A percentile compares a stretch with the other conserved stretches of the same genome.
These are phyloP conservation scores for Zaprionus africanus DNA, from an alignment of 1,140 invertebrate species.

Conservation along the genomic window DNA sequence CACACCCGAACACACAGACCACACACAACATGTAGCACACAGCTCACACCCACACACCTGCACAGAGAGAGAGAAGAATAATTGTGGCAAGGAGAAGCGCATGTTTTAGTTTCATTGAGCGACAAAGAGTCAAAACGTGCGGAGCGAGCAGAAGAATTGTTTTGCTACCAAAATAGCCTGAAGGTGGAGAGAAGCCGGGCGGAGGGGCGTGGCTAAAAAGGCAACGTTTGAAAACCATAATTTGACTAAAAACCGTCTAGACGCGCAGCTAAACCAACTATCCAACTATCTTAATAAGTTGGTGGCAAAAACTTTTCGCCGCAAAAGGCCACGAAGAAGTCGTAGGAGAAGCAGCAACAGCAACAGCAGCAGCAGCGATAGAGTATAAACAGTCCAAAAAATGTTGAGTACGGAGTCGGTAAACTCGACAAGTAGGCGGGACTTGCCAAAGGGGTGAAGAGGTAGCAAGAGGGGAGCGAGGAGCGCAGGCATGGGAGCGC, in stretches of 20 bases:
- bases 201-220: conserved; percentile 17
- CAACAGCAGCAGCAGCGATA: background rate
- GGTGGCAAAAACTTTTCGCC: conserved; percentile 72
- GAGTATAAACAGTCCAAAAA: background rate
- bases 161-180: background rate
- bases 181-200: background rate
- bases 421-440: conserved; percentile 2
- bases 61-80: conserved; percentile 23
- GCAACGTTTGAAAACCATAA: conserved; percentile 76
- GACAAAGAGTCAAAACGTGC: conserved; percentile 12
- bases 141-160: background rate
- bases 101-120: conserved; percentile 42
- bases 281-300: conserved; percentile 80
- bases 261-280: conserved; percentile 61
- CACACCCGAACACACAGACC: conserved; percentile 7
- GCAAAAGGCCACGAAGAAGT: conserved; percentile 16
- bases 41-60: conserved; percentile 12
- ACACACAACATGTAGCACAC: conserved; percentile 14
- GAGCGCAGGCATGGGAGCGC: background rate
- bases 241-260: conserved; percentile 81
- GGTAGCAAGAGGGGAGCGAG: background rate
- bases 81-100: conserved; percentile 43
- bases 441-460: background rate
- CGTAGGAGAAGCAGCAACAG: background rate
- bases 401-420: background rate